These are phyloP conservation scores for Catamblyrhynchus diadema DNA, from an alignment of 2,797 vertebrate genomes.

Conservation along the genomic window DNA sequence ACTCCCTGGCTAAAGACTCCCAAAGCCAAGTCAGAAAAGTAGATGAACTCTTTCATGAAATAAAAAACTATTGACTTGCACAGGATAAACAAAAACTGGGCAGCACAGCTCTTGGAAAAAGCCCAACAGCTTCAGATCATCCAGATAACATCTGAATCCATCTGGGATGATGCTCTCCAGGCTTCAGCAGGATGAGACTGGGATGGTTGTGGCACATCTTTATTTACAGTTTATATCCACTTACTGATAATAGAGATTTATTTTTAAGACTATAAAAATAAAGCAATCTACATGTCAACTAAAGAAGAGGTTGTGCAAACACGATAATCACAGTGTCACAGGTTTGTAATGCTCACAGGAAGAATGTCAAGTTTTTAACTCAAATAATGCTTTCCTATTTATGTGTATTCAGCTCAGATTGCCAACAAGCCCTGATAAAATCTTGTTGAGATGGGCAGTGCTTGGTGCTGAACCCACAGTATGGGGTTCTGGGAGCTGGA, in stretches of 20 bases:
- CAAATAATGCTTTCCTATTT: not conserved
- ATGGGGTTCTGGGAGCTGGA: not conserved
- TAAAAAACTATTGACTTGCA: slow-evolving; percentile 33
- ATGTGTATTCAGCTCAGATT: not conserved
- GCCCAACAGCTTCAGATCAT: not conserved
- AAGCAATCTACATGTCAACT: not conserved
- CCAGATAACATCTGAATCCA: not conserved
- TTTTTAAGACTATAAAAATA: not conserved
- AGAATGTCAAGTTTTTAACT: not conserved
- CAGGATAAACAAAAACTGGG: slow-evolving; percentile 61
- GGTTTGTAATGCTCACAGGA: not conserved
- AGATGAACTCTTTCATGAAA: slow-evolving; percentile 44
- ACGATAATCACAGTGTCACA: not conserved
- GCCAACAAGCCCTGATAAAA: not conserved
- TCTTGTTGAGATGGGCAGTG: not conserved
- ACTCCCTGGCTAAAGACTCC: slow-evolving; percentile 69
- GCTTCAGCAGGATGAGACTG: not conserved
- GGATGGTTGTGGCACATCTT: not conserved
- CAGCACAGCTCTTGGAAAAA: not conserved
- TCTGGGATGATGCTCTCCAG: not conserved
- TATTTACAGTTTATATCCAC: not conserved
- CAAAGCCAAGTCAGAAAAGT: slow-evolving; percentile 69
- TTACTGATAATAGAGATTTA: not conserved
- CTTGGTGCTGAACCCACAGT: not conserved
- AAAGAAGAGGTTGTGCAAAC: not conserved